These are phyloP conservation scores for Melanotaenia nigrans DNA, from an alignment of 2,797 vertebrate species.

Conservation along the genomic window DNA sequence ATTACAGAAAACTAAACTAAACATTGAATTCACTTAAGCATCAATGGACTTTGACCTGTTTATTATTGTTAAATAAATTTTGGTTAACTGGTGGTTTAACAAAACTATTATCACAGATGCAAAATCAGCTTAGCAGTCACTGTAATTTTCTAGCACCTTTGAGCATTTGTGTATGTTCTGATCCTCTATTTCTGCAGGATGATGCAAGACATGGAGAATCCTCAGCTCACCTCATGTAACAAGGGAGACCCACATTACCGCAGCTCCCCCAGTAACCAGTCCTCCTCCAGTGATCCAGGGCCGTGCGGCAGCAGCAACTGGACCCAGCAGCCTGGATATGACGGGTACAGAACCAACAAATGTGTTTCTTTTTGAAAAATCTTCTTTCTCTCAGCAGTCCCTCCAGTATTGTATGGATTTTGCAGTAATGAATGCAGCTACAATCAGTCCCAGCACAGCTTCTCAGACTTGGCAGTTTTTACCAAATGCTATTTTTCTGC, in stretches of 20 bases:
- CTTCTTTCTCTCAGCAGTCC: conserved; percentile 1
- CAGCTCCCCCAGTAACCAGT: conserved; percentile 97
- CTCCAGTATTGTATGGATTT: conserved; percentile 28
- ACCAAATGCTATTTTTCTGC: conserved; percentile 61
- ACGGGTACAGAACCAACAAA: conserved; percentile 82
- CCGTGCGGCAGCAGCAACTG: conserved; percentile 91
- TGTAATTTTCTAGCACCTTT: background rate
- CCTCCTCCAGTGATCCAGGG: conserved; percentile 95
- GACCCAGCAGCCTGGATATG: conserved; percentile 92
- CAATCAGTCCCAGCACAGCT: conserved; percentile 55
- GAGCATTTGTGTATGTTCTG: background rate
- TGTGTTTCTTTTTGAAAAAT: conserved; percentile 10
- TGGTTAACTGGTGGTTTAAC: background rate
- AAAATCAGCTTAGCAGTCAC: background rate
- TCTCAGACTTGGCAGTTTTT: conserved; percentile 62
- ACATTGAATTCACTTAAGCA: background rate
- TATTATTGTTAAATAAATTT: background rate
- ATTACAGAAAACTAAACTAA: background rate
- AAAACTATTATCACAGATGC: background rate
- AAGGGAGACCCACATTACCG: conserved; percentile 88
- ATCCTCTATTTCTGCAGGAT: conserved; percentile 51
- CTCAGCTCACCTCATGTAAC: conserved; percentile 70
- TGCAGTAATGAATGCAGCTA: conserved; percentile 50
- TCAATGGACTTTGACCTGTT: background rate
- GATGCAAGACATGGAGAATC: conserved; percentile 74